Conservation (phyloP, 2,797 vertebrate genomes). For the Argyrosomus regius region DNA sequence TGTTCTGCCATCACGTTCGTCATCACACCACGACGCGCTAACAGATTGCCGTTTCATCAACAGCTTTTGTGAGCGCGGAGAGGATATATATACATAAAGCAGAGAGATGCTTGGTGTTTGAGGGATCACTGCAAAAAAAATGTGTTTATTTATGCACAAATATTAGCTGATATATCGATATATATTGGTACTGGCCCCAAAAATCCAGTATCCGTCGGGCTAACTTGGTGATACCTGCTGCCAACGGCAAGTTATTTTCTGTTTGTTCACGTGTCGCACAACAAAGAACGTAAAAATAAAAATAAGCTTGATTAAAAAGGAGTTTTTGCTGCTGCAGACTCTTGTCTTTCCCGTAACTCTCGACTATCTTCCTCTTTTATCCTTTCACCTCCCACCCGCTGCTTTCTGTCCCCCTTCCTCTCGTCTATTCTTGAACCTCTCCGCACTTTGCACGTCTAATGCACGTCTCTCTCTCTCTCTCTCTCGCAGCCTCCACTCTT, state of each 20-base stretch:
- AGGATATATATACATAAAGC: no score
- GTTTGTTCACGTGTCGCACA: background rate
- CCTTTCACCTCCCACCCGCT: background rate
- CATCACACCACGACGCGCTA: constrained; percentile 6
- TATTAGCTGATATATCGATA: no score
- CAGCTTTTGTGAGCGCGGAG: constrained; percentile 18
- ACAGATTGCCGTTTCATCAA: constrained; percentile 56
- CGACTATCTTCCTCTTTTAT: background rate
- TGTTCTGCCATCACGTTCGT: constrained; percentile 22
- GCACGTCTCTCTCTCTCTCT: constrained; percentile 5
- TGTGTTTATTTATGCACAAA: no score
- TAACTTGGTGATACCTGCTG: no score
- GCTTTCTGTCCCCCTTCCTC: background rate
- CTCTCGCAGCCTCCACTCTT: background rate
- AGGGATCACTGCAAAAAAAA: no score
- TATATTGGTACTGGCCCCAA: no score
- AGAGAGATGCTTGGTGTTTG: no score
- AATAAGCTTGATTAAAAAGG: background rate
- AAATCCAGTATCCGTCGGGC: no score
- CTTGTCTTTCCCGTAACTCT: background rate
- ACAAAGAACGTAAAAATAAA: no score
- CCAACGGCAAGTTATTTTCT: background rate
- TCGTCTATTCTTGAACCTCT: background rate
- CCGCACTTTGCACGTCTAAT: constrained; percentile 12
- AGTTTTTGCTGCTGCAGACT: background rate